These are phyloP conservation scores for Hestina assimilis DNA, from an alignment of 1,140 invertebrate genomes.

Conservation along the genomic window DNA sequence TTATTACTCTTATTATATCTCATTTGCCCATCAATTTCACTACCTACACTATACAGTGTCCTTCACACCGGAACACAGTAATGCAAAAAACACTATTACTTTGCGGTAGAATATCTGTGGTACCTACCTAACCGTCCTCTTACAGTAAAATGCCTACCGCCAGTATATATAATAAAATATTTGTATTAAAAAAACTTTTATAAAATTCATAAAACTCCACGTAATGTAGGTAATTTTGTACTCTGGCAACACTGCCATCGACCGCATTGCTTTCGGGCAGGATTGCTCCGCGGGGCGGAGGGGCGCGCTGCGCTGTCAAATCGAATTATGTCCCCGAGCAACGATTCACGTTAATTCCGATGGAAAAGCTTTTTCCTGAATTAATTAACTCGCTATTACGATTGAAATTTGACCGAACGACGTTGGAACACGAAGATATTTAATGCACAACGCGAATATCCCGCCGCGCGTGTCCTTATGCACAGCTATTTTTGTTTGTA, in stretches of 20 bases:
- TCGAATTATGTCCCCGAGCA: slow-evolving; percentile 55
- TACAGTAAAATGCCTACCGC: too few relatives aligned
- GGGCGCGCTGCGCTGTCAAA: slow-evolving; percentile 67
- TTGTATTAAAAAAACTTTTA: neutral
- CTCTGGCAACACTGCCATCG: slow-evolving; percentile 57
- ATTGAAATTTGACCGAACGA: slow-evolving; percentile 35
- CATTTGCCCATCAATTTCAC: too few relatives aligned
- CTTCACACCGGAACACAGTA: too few relatives aligned
- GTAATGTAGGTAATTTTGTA: slow-evolving; percentile 4
- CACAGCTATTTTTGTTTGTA: slow-evolving; percentile 71
- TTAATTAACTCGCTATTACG: slow-evolving; percentile 49
- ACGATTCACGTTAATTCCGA: slow-evolving; percentile 56
- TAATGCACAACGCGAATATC: slow-evolving; percentile 16
- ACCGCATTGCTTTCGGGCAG: slow-evolving; percentile 45
- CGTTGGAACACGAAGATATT: slow-evolving; percentile 31
- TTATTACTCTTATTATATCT: too few relatives aligned
- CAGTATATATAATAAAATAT: neutral
- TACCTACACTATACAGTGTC: too few relatives aligned
- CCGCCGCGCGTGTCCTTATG: slow-evolving; percentile 18
- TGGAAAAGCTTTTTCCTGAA: slow-evolving; percentile 57
- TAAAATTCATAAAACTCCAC: neutral
- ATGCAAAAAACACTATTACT: too few relatives aligned
- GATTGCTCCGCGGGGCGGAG: slow-evolving; percentile 37
- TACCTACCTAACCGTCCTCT: too few relatives aligned
- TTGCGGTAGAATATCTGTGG: too few relatives aligned